Conservation (phyloP, 2,113 vertebrate genomes). For the Thamnaconus septentrionalis region DNA sequence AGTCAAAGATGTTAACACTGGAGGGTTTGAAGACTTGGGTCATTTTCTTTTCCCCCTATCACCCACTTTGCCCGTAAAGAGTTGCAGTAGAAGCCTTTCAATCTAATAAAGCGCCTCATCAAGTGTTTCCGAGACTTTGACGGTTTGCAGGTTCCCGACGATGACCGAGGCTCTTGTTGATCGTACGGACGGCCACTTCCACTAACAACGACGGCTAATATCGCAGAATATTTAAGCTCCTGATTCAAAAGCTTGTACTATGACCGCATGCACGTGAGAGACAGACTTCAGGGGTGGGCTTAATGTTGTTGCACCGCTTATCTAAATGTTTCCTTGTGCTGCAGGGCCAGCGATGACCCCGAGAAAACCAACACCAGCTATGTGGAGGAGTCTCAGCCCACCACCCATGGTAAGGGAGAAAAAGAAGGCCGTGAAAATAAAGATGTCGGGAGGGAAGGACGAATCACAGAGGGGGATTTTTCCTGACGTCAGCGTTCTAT, state of each 20-base stretch:
- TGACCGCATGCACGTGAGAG: conserved; percentile 16
- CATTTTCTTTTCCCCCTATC: conserved; percentile 12
- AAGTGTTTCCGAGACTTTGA: conserved; percentile 29
- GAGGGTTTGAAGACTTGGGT: background rate
- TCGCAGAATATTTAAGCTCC: too few relatives aligned
- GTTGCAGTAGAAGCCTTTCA: conserved; percentile 4
- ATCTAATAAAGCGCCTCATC: conserved; percentile 30
- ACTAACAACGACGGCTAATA: too few relatives aligned
- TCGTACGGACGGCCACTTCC: conserved; percentile 25
- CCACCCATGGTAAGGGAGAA: conserved; percentile 83
- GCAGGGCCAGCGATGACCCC: conserved; percentile 86
- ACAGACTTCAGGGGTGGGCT: conserved; percentile 37
- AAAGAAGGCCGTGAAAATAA: background rate
- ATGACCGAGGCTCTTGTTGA: conserved; percentile 40
- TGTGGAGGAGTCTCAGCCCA: conserved; percentile 86
- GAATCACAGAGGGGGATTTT: conserved; percentile 19
- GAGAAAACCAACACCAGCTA: conserved; percentile 92
- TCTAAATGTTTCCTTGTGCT: conserved; percentile 51
- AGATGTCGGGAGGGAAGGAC: background rate
- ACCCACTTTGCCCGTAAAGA: conserved; percentile 25
- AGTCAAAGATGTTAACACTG: too few relatives aligned
- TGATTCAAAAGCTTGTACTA: too few relatives aligned
- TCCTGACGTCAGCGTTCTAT: conserved; percentile 40
- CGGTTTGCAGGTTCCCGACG: conserved; percentile 54
- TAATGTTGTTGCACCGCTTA: conserved; percentile 43